Evolutionary conservation across 2,797 vertebrate genomes (phyloP).

Genomic region (Nannoperca obscura): DNA sequence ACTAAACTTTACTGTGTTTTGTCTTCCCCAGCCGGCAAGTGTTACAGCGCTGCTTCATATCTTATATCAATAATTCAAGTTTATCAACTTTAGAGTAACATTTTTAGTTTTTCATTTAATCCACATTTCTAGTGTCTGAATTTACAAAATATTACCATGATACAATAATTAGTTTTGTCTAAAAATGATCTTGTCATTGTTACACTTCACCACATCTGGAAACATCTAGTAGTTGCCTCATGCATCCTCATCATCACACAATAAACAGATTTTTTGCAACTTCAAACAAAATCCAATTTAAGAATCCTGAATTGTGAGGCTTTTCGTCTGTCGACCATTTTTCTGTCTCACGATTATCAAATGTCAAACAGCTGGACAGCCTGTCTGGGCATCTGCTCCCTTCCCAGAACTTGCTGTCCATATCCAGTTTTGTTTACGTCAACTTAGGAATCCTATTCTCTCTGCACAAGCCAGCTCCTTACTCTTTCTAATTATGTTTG

Average conservation of each 20-base stretch:
- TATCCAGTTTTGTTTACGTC: slow-evolving; percentile 70
- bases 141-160: too few species aligned
- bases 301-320: slow-evolving; percentile 26
- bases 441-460: slow-evolving; percentile 60
- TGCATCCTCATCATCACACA: slow-evolving; percentile 18
- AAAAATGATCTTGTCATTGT: neutral
- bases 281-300: slow-evolving; percentile 28
- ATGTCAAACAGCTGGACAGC: slow-evolving; percentile 80
- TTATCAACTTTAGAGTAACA: neutral
- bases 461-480: slow-evolving; percentile 32
- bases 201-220: slow-evolving; percentile 41
- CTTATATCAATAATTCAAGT: neutral
- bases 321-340: slow-evolving; percentile 21
- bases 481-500: slow-evolving; percentile 42
- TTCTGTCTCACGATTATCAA: slow-evolving; percentile 76
- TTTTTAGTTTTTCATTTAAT: too few species aligned
- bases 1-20: neutral
- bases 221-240: slow-evolving; percentile 31
- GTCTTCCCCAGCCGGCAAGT: neutral
- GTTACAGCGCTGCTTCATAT: neutral
- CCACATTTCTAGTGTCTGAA: too few species aligned
- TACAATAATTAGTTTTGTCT: neutral
- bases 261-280: neutral
- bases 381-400: slow-evolving; percentile 66
- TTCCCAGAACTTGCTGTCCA: slow-evolving; percentile 68